Evolutionary conservation across 2,113 vertebrate genomes (phyloP), one percentile per base, ranked within the genome.

Genomic region (Petaurus breviceps): DNA sequence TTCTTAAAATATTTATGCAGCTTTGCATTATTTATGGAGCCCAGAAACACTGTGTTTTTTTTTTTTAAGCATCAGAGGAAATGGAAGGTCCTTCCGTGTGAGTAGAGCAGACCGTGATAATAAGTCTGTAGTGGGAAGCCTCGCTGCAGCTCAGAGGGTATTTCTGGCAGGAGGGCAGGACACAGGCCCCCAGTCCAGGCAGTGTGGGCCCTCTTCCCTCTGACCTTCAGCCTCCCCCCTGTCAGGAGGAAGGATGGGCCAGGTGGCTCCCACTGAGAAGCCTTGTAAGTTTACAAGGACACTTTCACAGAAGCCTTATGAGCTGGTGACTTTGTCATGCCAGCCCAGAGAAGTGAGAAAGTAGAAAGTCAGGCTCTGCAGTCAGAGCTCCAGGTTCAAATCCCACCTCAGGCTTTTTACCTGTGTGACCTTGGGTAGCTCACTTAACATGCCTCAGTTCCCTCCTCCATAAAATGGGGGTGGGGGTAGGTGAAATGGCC

Each of bases 1-100:
- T 98, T 98, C 97, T 97, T 98, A 98, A 98, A 99, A 98, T 99
- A 99, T 99, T 98, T 98, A 98, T 98, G 89, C 96, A 84, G 92
- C 96, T 97, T 97, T 98, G 98, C 98, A 99, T 99, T 98, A 98
- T 99, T 99, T 98, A 99, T 98, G 92, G 95, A 97, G 94, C 92
- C 91, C 97, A 98, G 98, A 98, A 98, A 11, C 57, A 95, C 97
- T 98, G 96, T 94, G 97, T 90, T 98, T 96, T 97, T 92, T 98
- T 96, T 97, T 92, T 98, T 98, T 98, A 97, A 98, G 98, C 96
- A 96, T 91, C 93, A 96, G 97, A 97, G 92, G 97, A 98, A 98
- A 98, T 96, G 90, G 97, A 98, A 98, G 98, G 98, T 98, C 98
- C 98, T 98, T 98, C 98, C 0, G 2, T 98, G 98, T 98, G 98